Evolutionary conservation across 2,888 invertebrate species (phyloP), one percentile per base, ranked within the genome.

Genomic region (Ophraella communa): DNA sequence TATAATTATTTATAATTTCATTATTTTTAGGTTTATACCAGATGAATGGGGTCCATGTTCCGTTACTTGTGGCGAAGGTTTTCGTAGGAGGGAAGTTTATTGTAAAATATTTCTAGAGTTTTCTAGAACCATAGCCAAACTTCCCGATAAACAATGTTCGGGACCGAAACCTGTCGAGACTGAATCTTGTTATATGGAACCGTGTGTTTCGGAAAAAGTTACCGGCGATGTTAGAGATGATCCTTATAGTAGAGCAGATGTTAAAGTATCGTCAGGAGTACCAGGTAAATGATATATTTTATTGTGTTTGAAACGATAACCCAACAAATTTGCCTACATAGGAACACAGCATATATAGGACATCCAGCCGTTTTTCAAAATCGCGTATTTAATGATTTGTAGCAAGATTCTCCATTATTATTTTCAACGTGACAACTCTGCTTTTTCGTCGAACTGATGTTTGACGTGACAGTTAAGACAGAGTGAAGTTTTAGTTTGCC

Each of bases 21-120:
- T 63, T 58, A 51, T 73, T 78, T 82, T 62, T 84, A 96, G 98
- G 79, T 98, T 93, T 84, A 91, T 96, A 77, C 91, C 94, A 68
- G 95, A 95, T 65, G 92, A 93, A 58, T 98, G 96, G 96, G 90
- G 95, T 1, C 89, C 92, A 0, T 98, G 98, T 84, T 77, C 77
- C 51, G 92, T 91, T 0, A 91, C 92, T 0, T 97, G 98, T 79
- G 97, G 97, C 0, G 92, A 93, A 79, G 98, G 97, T 0, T 85
- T 91, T 73, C 86, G 92, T n/a, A 90, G 89, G 69, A 89, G 96
- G 30, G 89, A 91, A 74, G 96, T 96, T n/a, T 90, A 92, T 74
- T 98, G 98, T 84, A 95, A 94, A 85, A 96, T 97, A 75, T 96
- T 93, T 83, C 84, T 97, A 67, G 95, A 95, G 81, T 96, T 95